Percentiles rank a stretch among this genome's conserved stretches.
Conservation (phyloP, 2,113 vertebrate species). For the Sphaerodactylus townsendi region DNA sequence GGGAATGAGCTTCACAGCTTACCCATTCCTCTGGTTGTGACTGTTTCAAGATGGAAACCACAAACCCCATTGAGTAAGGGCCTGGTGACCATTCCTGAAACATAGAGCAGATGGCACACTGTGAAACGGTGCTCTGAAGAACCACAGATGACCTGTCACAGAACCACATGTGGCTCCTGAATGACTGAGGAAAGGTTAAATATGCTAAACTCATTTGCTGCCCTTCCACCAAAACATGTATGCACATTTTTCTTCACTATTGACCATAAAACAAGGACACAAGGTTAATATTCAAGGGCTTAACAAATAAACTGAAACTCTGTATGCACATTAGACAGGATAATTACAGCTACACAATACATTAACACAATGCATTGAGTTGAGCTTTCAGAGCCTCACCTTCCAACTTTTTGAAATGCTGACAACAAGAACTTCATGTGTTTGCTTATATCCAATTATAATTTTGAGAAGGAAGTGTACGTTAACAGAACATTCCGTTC, state of each 20-base stretch:
- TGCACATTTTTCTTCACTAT: not conserved
- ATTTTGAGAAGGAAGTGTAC: not conserved
- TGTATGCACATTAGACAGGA: constrained; percentile 23
- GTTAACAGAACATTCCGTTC: not conserved
- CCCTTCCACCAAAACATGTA: not conserved
- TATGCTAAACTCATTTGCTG: constrained; percentile 20
- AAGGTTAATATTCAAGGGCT: constrained; percentile 23
- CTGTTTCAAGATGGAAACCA: too few species aligned
- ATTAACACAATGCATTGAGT: constrained; percentile 19
- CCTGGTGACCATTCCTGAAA: too few species aligned
- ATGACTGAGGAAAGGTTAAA: constrained; percentile 10
- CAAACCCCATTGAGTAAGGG: too few species aligned
- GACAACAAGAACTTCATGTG: not conserved
- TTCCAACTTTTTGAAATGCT: constrained; percentile 6
- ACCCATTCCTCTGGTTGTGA: too few species aligned
- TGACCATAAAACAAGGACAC: not conserved
- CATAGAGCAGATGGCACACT: too few species aligned
- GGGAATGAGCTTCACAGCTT: too few species aligned
- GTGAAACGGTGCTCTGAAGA: too few species aligned
- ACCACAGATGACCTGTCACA: too few species aligned
- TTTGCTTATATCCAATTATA: constrained; percentile 6
- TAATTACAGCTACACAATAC: constrained; percentile 28
- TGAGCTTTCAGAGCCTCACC: not conserved
- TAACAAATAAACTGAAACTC: constrained; percentile 28
- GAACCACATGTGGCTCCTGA: too few species aligned